These are phyloP conservation scores for Andricus grossulariae DNA, from an alignment of 1,140 invertebrate species.

Conservation along the genomic window DNA sequence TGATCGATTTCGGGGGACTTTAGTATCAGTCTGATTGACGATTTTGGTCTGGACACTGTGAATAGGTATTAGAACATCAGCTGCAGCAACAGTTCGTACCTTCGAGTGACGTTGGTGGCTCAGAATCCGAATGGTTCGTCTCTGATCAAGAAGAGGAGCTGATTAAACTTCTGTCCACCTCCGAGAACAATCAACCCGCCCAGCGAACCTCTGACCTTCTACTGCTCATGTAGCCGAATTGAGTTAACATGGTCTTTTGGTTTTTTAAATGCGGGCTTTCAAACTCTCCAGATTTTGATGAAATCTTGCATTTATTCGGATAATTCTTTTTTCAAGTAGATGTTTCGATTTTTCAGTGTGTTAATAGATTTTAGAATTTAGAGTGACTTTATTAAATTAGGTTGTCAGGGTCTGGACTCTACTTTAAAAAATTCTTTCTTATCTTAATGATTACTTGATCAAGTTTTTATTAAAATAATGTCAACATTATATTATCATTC, in stretches of 20 bases:
- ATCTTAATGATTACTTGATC: too few species aligned
- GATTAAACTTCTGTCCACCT: slow-evolving; percentile 79
- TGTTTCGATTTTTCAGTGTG: too few species aligned
- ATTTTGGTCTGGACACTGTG: slow-evolving; percentile 68
- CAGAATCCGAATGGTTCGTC: slow-evolving; percentile 85
- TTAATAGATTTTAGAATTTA: too few species aligned
- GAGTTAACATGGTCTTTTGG: not conserved
- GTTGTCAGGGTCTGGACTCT: too few species aligned
- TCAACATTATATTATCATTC: too few species aligned
- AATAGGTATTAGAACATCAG: slow-evolving; percentile 71
- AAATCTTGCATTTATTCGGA: not conserved
- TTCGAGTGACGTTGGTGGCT: slow-evolving; percentile 76
- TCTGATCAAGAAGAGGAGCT: slow-evolving; percentile 90
- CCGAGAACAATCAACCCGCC: slow-evolving; percentile 68
- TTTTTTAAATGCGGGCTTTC: not conserved
- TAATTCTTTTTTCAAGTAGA: too few species aligned
- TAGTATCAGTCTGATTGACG: slow-evolving; percentile 66
- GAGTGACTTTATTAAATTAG: too few species aligned
- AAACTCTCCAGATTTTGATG: not conserved
- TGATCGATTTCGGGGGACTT: slow-evolving; percentile 63
- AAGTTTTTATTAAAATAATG: too few species aligned
- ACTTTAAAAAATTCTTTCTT: too few species aligned
- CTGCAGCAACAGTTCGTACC: slow-evolving; percentile 70
- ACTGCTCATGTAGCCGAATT: slow-evolving; percentile 65
- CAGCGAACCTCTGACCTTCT: slow-evolving; percentile 73